Evolutionary conservation across 2,888 invertebrate species (phyloP).

Genomic region (Spisula subtruncata): DNA sequence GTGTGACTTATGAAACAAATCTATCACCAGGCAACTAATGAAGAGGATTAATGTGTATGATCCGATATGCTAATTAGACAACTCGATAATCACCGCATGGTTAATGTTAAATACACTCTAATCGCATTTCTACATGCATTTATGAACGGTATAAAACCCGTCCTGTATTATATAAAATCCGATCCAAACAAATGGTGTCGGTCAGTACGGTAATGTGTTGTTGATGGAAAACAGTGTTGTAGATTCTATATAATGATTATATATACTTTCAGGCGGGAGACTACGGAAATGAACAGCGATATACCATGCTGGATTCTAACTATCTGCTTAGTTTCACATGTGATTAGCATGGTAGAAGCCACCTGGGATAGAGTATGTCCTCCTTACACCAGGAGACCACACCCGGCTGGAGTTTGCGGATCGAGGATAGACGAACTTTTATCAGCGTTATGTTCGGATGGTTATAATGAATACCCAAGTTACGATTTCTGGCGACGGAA

Average conservation of each 20-base stretch:
- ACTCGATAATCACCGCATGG: not conserved
- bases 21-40: not conserved
- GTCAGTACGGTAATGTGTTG: not conserved
- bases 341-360: conserved; percentile 39
- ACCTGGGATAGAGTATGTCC: conserved; percentile 56
- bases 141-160: not conserved
- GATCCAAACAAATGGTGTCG: not conserved
- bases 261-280: conserved; percentile 8
- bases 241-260: too few species aligned
- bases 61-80: not conserved
- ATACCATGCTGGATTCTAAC: conserved; percentile 21
- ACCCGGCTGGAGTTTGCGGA: conserved; percentile 61
- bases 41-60: not conserved
- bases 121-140: not conserved
- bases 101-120: not conserved
- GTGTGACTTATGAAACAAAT: not conserved
- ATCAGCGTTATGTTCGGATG: conserved; percentile 49
- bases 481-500: not conserved
- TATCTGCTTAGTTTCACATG: not conserved
- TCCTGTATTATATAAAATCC: not conserved
- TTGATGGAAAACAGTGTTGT: not conserved
- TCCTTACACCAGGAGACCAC: conserved; percentile 57
- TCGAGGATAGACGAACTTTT: conserved; percentile 56
- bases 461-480: conserved; percentile 47
- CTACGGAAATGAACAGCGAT: conserved; percentile 22